phyloP scores from a whole-genome alignment of 2,113 vertebrate species.

The Reinhardtius hippoglossoides region DNA sequence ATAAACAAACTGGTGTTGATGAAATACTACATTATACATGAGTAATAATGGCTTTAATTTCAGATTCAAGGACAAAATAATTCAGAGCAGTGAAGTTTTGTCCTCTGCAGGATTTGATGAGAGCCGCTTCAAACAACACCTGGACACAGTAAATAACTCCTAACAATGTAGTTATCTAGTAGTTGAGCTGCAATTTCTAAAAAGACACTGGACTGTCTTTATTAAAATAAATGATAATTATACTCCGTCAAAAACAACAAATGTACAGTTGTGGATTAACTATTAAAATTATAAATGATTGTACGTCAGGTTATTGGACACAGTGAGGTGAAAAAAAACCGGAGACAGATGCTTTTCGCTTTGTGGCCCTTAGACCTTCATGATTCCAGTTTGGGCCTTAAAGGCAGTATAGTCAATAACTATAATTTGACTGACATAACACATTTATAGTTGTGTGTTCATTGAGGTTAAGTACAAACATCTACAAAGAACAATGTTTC shows the following conservation, averaged over 20 bases:
- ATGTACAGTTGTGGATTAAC: too few relatives aligned
- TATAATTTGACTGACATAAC: neutral
- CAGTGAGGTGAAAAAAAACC: too few relatives aligned
- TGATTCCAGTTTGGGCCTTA: neutral
- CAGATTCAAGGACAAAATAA: conserved; percentile 84
- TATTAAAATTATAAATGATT: too few relatives aligned
- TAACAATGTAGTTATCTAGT: neutral
- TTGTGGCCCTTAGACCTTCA: too few relatives aligned
- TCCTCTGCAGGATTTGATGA: conserved; percentile 79
- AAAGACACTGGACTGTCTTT: too few relatives aligned
- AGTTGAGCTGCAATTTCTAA: neutral
- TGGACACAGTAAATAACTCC: conserved; percentile 72
- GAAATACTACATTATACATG: neutral
- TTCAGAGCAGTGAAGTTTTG: conserved; percentile 71
- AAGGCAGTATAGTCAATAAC: neutral
- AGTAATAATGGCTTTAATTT: conserved; percentile 8
- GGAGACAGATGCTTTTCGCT: too few relatives aligned
- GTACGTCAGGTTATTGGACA: too few relatives aligned
- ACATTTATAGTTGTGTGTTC: neutral
- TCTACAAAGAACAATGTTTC: too few relatives aligned
- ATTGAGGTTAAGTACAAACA: neutral
- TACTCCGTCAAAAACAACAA: too few relatives aligned
- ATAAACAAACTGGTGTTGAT: neutral
- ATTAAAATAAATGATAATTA: too few relatives aligned
- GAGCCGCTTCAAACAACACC: conserved; percentile 78